These are phyloP conservation scores for Rhamnusium bicolor DNA, from an alignment of 2,888 invertebrate genomes.

Conservation along the genomic window DNA sequence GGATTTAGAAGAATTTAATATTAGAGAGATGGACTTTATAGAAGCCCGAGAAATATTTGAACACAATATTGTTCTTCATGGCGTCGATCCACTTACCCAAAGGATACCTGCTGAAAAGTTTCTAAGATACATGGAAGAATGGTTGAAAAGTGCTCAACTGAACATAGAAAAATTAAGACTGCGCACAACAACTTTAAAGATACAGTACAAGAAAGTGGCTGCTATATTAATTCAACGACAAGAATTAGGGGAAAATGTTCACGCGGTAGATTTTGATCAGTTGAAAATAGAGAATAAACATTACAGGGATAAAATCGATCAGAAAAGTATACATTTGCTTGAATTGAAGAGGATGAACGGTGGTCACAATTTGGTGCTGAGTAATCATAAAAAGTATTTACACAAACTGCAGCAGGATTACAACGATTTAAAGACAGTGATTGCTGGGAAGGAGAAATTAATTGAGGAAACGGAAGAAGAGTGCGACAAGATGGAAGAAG, in stretches of 20 bases:
- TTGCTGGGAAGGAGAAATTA: conserved; percentile 69
- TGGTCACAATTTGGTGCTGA: conserved; percentile 73
- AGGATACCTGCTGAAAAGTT: conserved; percentile 77
- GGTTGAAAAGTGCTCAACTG: conserved; percentile 74
- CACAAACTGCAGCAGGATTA: conserved; percentile 73
- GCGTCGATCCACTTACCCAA: conserved; percentile 74
- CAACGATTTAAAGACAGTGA: conserved; percentile 68
- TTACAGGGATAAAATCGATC: conserved; percentile 72
- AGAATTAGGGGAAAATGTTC: conserved; percentile 75
- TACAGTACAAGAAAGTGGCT: conserved; percentile 73
- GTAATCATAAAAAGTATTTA: conserved; percentile 75
- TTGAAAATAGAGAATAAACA: conserved; percentile 76
- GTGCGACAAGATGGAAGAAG: conserved; percentile 65
- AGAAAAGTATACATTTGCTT: conserved; percentile 69
- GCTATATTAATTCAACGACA: conserved; percentile 74
- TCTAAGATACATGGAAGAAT: conserved; percentile 74
- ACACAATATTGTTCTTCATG: conserved; percentile 69
- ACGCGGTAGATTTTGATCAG: conserved; percentile 78
- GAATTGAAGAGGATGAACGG: conserved; percentile 60
- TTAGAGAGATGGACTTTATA: conserved; percentile 72
- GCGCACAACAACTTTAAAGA: conserved; percentile 74
- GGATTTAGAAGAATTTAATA: conserved; percentile 72
- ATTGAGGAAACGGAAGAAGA: conserved; percentile 71
- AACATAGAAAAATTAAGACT: conserved; percentile 76
- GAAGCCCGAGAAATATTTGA: conserved; percentile 73